Conservation (phyloP, 2,888 invertebrate genomes). For the Isotomurus palustris region DNA sequence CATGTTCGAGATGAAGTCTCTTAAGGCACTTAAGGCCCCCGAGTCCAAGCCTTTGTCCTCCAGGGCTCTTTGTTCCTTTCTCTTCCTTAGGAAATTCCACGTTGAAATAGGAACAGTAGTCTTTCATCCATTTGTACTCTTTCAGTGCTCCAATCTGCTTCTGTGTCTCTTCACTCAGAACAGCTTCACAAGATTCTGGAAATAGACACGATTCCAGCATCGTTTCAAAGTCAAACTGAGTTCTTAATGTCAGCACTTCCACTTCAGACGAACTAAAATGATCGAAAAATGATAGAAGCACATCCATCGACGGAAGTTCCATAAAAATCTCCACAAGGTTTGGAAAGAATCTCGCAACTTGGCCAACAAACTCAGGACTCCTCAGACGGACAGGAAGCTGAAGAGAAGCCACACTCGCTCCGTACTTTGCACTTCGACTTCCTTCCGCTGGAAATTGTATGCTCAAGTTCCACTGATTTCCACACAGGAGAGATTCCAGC, state of each 20-base stretch:
- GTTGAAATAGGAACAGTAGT: conserved; percentile 37
- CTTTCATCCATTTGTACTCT: conserved; percentile 31
- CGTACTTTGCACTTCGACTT: conserved; percentile 10
- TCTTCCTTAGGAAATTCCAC: conserved; percentile 34
- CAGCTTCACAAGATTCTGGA: conserved; percentile 4
- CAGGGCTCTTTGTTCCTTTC: conserved; percentile 21
- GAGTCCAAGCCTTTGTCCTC: conserved; percentile 28
- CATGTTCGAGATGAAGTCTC: conserved; percentile 35
- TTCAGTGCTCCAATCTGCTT: conserved; percentile 18
- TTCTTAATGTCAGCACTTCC: conserved; percentile 33
- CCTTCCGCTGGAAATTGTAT: conserved; percentile 19
- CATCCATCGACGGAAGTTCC: conserved; percentile 26
- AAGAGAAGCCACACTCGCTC: conserved; percentile 9
- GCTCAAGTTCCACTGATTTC: conserved; percentile 35
- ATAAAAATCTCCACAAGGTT: conserved; percentile 31
- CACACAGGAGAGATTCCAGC: too few relatives aligned
- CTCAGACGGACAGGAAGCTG: conserved; percentile 37
- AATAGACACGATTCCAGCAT: conserved; percentile 36
- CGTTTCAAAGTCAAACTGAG: conserved; percentile 40
- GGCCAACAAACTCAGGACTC: conserved; percentile 24
- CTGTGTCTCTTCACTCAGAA: conserved; percentile 11
- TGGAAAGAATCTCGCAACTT: conserved; percentile 30
- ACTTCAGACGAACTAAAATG: conserved; percentile 24
- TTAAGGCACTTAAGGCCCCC: conserved; percentile 25
- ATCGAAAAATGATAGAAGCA: conserved; percentile 34